phyloP scores from a whole-genome alignment of 2,888 invertebrate species.

The Drosophila neonasuta region DNA sequence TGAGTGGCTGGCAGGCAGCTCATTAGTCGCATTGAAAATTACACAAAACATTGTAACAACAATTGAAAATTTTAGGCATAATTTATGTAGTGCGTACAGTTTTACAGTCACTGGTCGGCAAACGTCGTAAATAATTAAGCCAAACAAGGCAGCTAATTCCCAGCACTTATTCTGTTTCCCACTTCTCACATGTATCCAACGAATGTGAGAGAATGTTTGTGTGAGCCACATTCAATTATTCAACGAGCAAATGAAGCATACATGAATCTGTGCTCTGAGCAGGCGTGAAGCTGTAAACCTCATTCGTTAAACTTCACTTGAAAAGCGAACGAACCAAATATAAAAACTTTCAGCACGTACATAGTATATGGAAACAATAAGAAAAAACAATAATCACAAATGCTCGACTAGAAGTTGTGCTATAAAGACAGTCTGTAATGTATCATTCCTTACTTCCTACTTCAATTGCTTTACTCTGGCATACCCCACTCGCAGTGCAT shows the following conservation, averaged over 20 bases:
- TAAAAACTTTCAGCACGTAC: conserved; percentile 38
- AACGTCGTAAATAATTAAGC: conserved; percentile 61
- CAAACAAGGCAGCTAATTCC: conserved; percentile 64
- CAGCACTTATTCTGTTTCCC: conserved; percentile 27
- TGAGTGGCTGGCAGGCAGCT: conserved; percentile 30
- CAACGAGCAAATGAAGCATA: conserved; percentile 61
- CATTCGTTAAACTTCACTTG: conserved; percentile 55
- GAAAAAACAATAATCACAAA: not conserved
- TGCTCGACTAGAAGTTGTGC: not conserved
- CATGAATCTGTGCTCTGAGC: conserved; percentile 46
- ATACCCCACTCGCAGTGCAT: not conserved
- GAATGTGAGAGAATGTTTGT: not conserved
- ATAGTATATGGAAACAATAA: not conserved
- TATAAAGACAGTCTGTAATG: not conserved
- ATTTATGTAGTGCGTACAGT: conserved; percentile 64
- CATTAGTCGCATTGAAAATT: conserved; percentile 69
- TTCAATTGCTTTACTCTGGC: no score
- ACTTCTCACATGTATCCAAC: not conserved
- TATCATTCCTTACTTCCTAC: no score
- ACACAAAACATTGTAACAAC: conserved; percentile 54
- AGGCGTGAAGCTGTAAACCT: conserved; percentile 72
- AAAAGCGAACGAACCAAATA: conserved; percentile 39
- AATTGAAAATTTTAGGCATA: conserved; percentile 60
- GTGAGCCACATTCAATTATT: conserved; percentile 64
- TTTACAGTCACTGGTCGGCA: conserved; percentile 56